Conservation (phyloP, 1,140 invertebrate genomes). For the Nasonia vitripennis region DNA sequence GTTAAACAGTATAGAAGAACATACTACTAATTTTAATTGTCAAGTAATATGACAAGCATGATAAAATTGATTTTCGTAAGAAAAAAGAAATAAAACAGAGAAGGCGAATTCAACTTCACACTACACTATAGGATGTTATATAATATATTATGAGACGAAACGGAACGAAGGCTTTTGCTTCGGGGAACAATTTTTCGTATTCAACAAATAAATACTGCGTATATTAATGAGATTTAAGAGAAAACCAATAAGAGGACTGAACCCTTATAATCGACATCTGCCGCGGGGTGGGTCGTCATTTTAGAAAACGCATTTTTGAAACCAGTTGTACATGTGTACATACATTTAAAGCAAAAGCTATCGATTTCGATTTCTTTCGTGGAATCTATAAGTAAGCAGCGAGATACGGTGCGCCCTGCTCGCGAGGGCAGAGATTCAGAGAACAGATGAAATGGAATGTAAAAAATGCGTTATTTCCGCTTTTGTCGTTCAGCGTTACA, state of each 20-base stretch:
- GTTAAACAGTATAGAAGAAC: neutral
- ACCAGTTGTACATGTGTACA: conserved; percentile 24
- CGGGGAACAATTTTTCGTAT: conserved; percentile 35
- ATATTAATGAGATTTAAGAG: neutral
- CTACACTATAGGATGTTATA: neutral
- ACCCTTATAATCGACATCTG: neutral
- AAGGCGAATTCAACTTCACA: neutral
- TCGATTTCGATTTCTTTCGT: conserved; percentile 19
- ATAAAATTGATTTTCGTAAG: neutral
- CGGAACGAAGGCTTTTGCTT: conserved; percentile 34
- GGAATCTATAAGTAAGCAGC: neutral
- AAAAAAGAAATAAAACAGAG: neutral
- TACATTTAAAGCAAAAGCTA: conserved; percentile 19
- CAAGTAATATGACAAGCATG: neutral
- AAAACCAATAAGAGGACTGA: conserved; percentile 11
- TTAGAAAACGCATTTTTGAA: conserved; percentile 20
- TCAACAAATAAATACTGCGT: conserved; percentile 2
- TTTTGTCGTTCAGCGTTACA: conserved; percentile 11
- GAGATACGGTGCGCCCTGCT: no score
- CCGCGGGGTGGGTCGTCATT: neutral
- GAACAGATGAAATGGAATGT: neutral
- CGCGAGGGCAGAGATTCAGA: neutral
- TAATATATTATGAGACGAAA: neutral
- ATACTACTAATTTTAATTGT: neutral
- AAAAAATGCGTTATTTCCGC: conserved; percentile 12